Conservation (phyloP, 2,888 invertebrate genomes). For the Vanessa cardui region DNA sequence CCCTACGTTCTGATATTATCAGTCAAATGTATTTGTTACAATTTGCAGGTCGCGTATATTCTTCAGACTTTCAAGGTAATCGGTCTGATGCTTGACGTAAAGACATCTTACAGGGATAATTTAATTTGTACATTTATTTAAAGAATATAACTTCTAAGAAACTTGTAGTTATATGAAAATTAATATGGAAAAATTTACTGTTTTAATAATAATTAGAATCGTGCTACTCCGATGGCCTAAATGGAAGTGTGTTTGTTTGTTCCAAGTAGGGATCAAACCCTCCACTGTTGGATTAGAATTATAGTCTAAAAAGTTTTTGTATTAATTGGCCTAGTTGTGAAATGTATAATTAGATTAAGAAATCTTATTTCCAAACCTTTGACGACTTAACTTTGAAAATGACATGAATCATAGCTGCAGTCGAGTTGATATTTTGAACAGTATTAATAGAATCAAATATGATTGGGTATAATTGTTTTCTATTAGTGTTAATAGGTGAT, state of each 20-base stretch:
- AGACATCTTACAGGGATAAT: background rate
- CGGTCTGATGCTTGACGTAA: background rate
- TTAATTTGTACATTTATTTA: background rate
- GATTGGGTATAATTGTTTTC: constrained; percentile 35
- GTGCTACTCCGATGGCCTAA: too few species aligned
- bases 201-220: too few species aligned
- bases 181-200: too few species aligned
- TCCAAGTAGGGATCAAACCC: too few species aligned
- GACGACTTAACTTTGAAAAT: background rate
- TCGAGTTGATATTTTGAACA: background rate
- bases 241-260: too few species aligned
- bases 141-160: too few species aligned
- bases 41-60: background rate
- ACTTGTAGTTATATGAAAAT: too few species aligned
- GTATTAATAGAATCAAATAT: constrained; percentile 17
- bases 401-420: background rate
- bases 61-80: constrained; percentile 5
- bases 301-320: too few species aligned
- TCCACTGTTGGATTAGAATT: too few species aligned
- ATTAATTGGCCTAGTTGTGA: too few species aligned
- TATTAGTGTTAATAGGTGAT: constrained; percentile 35
- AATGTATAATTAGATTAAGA: too few species aligned
- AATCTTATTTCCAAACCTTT: too few species aligned
- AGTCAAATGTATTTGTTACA: background rate
- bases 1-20: constrained; percentile 41